Evolutionary conservation across 1,140 invertebrate species (phyloP), one percentile per base, ranked within the genome.

Genomic region (Neodiprion pinetum): DNA sequence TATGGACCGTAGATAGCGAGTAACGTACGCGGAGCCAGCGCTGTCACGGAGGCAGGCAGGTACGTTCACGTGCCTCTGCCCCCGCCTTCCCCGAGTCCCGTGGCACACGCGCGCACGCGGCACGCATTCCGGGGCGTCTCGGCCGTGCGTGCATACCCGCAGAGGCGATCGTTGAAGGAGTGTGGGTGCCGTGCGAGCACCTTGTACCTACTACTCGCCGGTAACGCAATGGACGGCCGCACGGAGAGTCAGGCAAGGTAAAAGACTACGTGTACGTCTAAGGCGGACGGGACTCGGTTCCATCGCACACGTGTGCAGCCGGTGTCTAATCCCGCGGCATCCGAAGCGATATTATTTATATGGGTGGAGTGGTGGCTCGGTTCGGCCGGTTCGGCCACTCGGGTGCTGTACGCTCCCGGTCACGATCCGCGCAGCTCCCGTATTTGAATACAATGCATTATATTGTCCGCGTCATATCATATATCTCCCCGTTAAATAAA

Each of bases 361-460:
- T 74, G 74, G 76, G 79, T 69, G 76, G 73, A 76, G 75, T 48
- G 72, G 61, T 23, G 50, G 40, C 8, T 69, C 21, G 21, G 7
- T 17, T 17, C 12, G 74, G 72, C 74, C 74, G 70, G 71, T 73
- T 66, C 70, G 70, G 61, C 69, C 61, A 66, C 48, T 72, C 66
- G 28, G 69, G 69, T 68, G 61, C 76, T 79, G 48, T 77, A 80
- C 75, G 85, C 86, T 88, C 81, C 84, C 80, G 87, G 87, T 88
- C 86, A 88, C 86, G 87, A 88, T 79, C 87, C 81, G 81, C 82
- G 82, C 53, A 77, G 84, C 87, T 88, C 85, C 87, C 74, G 86
- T 88, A 89, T 89, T 88, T 89, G 87, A 89, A 89, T 89, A 89
- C 87, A 89, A 88, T 89, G 87, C 87, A 88, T 88, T 88, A 89